Evolutionary conservation across 2,888 invertebrate species (phyloP).

Genomic region (Spilarctia lutea): DNA sequence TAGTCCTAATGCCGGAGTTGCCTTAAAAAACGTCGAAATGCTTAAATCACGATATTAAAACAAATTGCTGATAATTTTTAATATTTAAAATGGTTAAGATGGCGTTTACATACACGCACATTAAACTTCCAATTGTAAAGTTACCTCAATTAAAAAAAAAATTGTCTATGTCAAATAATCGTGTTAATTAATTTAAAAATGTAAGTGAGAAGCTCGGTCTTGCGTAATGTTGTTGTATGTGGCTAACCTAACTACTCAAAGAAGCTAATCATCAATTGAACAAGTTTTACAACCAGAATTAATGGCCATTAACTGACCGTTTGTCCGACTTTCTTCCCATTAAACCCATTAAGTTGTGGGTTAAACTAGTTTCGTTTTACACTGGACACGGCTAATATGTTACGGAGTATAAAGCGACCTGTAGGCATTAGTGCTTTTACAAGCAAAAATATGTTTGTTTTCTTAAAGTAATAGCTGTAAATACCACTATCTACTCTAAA

Average conservation of each 20-base stretch:
- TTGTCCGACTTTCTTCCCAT: conserved; percentile 4
- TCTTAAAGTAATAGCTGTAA: no score
- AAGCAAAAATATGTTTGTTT: background rate
- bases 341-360: background rate
- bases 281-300: conserved; percentile 8
- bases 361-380: background rate
- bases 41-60: background rate
- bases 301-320: conserved; percentile 3
- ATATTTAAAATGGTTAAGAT: background rate
- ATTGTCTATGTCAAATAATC: background rate
- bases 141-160: background rate
- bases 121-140: background rate
- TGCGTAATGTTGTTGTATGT: background rate
- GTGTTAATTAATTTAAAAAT: background rate
- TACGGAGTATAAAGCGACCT: background rate
- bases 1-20: no score
- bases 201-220: background rate
- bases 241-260: background rate
- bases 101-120: background rate
- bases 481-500: no score
- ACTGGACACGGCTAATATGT: background rate
- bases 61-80: no score
- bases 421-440: background rate
- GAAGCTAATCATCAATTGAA: background rate
- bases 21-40: no score